These are phyloP conservation scores for Fundulus diaphanus DNA, from an alignment of 2,797 vertebrate species.

Conservation along the genomic window DNA sequence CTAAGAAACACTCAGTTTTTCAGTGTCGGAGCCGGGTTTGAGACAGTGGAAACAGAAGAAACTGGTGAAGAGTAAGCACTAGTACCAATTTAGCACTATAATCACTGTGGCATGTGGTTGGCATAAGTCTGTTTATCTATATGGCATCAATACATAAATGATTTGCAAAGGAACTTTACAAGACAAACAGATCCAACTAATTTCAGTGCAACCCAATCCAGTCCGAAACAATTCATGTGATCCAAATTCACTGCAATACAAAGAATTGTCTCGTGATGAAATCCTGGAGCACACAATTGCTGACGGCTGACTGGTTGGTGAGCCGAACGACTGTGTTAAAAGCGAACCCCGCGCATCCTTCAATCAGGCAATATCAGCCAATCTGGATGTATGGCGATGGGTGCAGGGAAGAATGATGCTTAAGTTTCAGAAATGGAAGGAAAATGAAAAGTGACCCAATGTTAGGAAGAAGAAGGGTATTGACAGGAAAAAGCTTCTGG, in stretches of 20 bases:
- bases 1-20: neutral
- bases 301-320: constrained; percentile 47
- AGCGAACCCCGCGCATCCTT: constrained; percentile 56
- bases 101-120: neutral
- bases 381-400: constrained; percentile 72
- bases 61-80: neutral
- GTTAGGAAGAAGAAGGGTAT: neutral
- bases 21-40: neutral
- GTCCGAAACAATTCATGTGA: neutral
- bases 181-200: neutral
- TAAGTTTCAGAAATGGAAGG: constrained; percentile 44
- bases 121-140: neutral
- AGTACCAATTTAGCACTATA: neutral
- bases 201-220: neutral
- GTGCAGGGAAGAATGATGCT: neutral
- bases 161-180: neutral
- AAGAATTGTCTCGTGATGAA: constrained; percentile 11
- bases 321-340: constrained; percentile 72
- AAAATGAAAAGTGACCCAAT: constrained; percentile 38
- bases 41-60: neutral
- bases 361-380: constrained; percentile 66
- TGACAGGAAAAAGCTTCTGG: constrained; percentile 11
- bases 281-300: constrained; percentile 47
- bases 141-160: neutral
- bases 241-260: neutral